Evolutionary conservation across 2,113 vertebrate genomes (phyloP), one percentile per base, ranked within the genome.

Genomic region (Penelope pileata): DNA sequence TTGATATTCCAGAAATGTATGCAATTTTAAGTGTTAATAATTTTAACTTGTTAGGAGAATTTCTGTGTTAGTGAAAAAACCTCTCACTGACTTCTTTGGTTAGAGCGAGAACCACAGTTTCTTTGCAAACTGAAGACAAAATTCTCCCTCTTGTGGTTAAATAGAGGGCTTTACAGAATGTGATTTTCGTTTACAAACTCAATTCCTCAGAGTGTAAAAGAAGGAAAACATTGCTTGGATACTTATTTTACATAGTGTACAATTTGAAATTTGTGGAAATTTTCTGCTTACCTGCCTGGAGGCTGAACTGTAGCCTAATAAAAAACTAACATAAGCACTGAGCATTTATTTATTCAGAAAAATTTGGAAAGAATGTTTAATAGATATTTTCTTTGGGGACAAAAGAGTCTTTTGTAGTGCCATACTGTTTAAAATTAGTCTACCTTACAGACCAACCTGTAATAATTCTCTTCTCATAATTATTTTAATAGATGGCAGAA

Each of bases 191-290:
- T 69, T 6, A 4, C 15, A 53, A 69, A 42, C 17, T 2, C 13
- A 43, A 21, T 48, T 86, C 12, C 10, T 80, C 22, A 45, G 7
- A 64, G 12, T 24, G 5, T 60, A 69, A 68, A 56, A 82, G 48
- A 72, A 29, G 13, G 38, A 76, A 22, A 30, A 10, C 18, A 62
- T 73, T 80, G 24, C 43, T 90, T 66, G 23, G 2, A 1, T 43
- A 38, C 5, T 50, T 83, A 73, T n/a, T 69, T 84, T 36, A 48
- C 0, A 3, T 72, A 34, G 14, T 1, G 0, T 59, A 16, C 1
- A 7, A 60, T 19, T 83, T 85, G 30, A n/a, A 54, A 2, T 80
- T 45, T 68, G 43, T 76, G 26, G 12, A 73, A 17, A 68, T 64
- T 86, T 79, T 73, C 23, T n/a, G 6, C 40, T 75, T 58, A 89